Evolutionary conservation across 2,797 vertebrate genomes (phyloP).

Genomic region (Urosaurus nigricauda): DNA sequence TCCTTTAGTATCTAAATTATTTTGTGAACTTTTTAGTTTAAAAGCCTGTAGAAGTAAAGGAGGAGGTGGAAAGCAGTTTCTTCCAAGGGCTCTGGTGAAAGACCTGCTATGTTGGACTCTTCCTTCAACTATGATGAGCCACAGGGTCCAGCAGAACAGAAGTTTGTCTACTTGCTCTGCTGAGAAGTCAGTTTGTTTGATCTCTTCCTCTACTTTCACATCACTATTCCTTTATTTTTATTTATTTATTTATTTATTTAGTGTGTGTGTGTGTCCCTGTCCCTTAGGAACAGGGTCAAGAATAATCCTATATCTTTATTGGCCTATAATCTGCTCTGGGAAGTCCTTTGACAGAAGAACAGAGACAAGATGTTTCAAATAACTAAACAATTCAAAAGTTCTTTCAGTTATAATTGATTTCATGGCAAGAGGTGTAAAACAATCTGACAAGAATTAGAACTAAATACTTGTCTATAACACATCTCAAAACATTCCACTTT

Average conservation of each 20-base stretch:
- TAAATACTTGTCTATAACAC: neutral
- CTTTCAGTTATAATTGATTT: neutral
- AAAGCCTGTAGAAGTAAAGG: too few species aligned
- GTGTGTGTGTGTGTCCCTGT: too few species aligned
- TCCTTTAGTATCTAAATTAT: too few species aligned
- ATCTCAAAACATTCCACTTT: neutral
- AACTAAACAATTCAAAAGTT: neutral
- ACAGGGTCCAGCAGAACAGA: neutral
- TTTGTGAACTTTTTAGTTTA: too few species aligned
- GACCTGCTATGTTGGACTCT: neutral
- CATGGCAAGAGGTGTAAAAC: too few species aligned
- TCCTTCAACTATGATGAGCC: neutral
- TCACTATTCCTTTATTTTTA: neutral
- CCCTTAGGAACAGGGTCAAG: neutral
- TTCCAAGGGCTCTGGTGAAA: neutral
- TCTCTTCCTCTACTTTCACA: neutral
- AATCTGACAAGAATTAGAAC: neutral
- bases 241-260: too few species aligned
- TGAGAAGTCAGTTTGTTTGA: neutral
- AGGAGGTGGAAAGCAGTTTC: neutral
- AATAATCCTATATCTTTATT: neutral
- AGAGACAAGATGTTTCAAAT: neutral
- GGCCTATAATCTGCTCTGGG: slow-evolving; percentile 1
- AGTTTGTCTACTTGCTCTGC: neutral
- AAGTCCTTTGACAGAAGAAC: neutral